Conservation (phyloP, 2,113 vertebrate genomes). For the Phoenicopterus ruber region DNA sequence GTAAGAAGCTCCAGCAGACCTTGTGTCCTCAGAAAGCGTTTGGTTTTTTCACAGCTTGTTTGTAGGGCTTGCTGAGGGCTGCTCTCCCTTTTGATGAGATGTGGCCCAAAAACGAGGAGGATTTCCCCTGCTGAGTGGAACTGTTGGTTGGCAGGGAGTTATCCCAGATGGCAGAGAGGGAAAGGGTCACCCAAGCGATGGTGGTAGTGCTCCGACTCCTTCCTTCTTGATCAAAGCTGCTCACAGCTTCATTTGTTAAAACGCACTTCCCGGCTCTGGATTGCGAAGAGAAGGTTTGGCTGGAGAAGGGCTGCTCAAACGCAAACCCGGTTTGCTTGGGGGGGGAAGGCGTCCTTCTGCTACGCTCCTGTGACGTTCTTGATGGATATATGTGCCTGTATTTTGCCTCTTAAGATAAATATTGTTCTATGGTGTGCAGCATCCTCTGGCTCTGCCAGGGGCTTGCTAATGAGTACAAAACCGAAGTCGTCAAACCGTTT, state of each 20-base stretch:
- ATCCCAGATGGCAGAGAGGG: not conserved
- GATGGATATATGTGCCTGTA: not conserved
- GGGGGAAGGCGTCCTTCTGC: not conserved
- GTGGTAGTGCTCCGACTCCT: not conserved
- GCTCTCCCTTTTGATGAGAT: not conserved
- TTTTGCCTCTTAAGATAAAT: too few relatives aligned
- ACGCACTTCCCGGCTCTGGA: not conserved
- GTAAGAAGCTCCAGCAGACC: not conserved
- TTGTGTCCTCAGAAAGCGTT: not conserved
- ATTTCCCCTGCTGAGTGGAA: not conserved
- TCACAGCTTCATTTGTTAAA: not conserved
- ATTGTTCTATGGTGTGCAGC: not conserved
- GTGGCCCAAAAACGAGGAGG: not conserved
- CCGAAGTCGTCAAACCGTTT: not conserved
- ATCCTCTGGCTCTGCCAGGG: not conserved
- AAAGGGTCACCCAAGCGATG: not conserved
- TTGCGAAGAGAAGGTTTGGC: rapidly evolving
- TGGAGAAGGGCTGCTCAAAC: not conserved
- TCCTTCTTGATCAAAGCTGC: not conserved
- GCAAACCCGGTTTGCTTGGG: too few relatives aligned
- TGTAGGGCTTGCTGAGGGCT: not conserved
- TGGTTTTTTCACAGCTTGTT: not conserved
- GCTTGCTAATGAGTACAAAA: not conserved
- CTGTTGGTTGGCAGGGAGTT: not conserved
- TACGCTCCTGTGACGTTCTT: not conserved